Evolutionary conservation across 1,140 invertebrate genomes (phyloP).

Genomic region (Leptinotarsa texana): DNA sequence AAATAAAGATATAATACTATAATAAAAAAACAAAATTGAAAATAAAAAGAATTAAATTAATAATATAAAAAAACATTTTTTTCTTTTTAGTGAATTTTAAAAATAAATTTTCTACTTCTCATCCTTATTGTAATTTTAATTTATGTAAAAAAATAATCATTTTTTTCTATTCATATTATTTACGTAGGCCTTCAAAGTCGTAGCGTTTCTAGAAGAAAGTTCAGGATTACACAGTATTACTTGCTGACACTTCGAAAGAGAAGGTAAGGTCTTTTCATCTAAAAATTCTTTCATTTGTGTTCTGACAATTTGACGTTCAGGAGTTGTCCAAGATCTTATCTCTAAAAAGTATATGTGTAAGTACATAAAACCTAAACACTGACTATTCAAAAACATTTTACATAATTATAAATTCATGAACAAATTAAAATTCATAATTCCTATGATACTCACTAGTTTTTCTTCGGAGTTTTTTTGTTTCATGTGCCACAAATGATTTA

Average conservation of each 20-base stretch:
- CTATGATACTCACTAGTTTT: no score
- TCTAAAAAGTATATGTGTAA: neutral
- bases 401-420: no score
- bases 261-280: neutral
- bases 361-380: neutral
- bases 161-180: conserved; percentile 3
- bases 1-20: no score
- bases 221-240: neutral
- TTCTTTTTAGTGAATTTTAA: no score
- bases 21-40: no score
- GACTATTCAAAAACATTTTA: no score
- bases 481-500: conserved; percentile 4
- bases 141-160: no score
- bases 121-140: no score
- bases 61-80: no score
- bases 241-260: neutral
- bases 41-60: no score
- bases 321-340: neutral
- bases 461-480: conserved; percentile 9
- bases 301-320: neutral
- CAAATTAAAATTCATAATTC: no score
- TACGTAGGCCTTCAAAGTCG: conserved; percentile 4
- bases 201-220: neutral
- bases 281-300: neutral
- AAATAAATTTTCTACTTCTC: no score